phyloP scores from a whole-genome alignment of 2,797 vertebrate species.

The Leptoclinus maculatus region DNA sequence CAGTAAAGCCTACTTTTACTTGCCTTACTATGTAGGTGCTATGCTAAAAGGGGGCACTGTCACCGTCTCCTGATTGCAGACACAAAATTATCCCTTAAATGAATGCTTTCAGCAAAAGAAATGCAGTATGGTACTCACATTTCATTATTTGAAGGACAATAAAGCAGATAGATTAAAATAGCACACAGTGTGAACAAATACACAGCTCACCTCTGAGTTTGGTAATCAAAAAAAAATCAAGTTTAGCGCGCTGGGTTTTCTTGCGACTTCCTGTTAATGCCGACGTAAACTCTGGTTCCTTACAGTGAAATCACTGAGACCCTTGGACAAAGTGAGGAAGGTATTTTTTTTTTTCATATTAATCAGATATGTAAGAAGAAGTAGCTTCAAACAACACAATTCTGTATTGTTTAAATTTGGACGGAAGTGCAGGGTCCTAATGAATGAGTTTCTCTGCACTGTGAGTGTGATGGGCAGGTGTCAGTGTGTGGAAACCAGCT shows the following conservation, averaged over 20 bases:
- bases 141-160: constrained; percentile 65
- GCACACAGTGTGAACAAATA: constrained; percentile 44
- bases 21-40: constrained; percentile 17
- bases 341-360: constrained; percentile 16
- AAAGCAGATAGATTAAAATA: constrained; percentile 55
- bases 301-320: constrained; percentile 24
- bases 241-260: constrained; percentile 39
- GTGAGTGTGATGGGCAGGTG: constrained; percentile 62
- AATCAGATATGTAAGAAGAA: constrained; percentile 17
- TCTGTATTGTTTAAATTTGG: constrained; percentile 8
- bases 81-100: constrained; percentile 50
- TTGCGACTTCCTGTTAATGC: constrained; percentile 43
- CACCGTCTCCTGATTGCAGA: constrained; percentile 45
- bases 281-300: constrained; percentile 33
- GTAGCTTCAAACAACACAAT: constrained; percentile 4
- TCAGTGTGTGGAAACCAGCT: constrained; percentile 51
- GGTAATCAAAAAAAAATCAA: constrained; percentile 63
- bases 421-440: neutral
- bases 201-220: constrained; percentile 38
- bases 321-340: constrained; percentile 21
- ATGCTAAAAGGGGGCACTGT: constrained; percentile 25
- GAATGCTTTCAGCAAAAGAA: constrained; percentile 62
- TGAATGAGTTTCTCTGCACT: constrained; percentile 1
- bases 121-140: constrained; percentile 44
- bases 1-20: constrained; percentile 16